Conservation (phyloP, 1,140 invertebrate genomes). For the Drosophila bifasciata region DNA sequence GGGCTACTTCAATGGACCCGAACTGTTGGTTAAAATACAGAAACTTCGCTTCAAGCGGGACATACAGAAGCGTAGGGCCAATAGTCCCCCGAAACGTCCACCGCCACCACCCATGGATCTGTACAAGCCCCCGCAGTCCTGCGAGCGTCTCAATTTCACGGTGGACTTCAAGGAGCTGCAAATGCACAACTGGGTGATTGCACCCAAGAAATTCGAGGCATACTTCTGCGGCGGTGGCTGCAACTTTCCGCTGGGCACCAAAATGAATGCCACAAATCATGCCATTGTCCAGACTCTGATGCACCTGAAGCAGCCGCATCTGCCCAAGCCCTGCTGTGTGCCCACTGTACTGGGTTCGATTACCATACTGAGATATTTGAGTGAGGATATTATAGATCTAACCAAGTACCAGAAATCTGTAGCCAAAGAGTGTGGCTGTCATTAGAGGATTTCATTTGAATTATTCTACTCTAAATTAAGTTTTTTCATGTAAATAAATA, state of each 20-base stretch:
- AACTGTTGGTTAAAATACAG: slow-evolving; percentile 71
- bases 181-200: slow-evolving; percentile 81
- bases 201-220: slow-evolving; percentile 81
- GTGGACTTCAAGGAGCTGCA: slow-evolving; percentile 79
- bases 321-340: slow-evolving; percentile 81
- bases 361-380: slow-evolving; percentile 75
- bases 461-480: neutral
- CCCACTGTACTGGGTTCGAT: slow-evolving; percentile 74
- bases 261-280: slow-evolving; percentile 83
- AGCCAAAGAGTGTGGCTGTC: slow-evolving; percentile 78
- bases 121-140: slow-evolving; percentile 64
- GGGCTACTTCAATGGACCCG: slow-evolving; percentile 79
- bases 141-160: slow-evolving; percentile 78
- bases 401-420: slow-evolving; percentile 79
- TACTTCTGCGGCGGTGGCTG: slow-evolving; percentile 81
- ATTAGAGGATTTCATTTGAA: slow-evolving; percentile 32
- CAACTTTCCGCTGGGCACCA: slow-evolving; percentile 78
- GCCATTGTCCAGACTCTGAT: slow-evolving; percentile 81
- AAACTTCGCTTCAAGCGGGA: slow-evolving; percentile 76
- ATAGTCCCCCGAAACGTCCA: neutral
- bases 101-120: slow-evolving; percentile 25
- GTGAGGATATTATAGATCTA: slow-evolving; percentile 78
- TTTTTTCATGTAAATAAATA: slow-evolving; percentile 12
- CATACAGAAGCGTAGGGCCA: slow-evolving; percentile 51
- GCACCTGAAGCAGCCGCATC: slow-evolving; percentile 76